Base-by-base conservation (phyloP, 1,140 invertebrate genomes). In the Drosophila guanche region DNA sequence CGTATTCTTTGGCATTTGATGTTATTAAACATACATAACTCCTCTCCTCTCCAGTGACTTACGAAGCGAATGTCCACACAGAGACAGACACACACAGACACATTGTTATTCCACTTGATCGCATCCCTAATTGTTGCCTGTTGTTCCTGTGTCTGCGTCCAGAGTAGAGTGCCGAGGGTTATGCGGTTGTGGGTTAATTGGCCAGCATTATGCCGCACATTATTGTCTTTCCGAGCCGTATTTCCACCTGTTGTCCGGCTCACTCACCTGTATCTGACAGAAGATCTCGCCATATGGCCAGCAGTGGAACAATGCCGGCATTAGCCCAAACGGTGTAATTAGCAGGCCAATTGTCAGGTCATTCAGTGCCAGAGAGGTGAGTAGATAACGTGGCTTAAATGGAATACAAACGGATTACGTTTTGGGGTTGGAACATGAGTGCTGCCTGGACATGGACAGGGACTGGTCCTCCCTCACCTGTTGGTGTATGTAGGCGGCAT, bases 231-330 rank as follows among this genome's bases (percentile, higher is more conserved):
- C 47, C 68, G 43, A 33, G 33, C 59, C 1, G 16, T 20, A 7
- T 5, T 5, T 14, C 51, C 50, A 69, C 65, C 62, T 67, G 61
- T 67, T 55, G 29, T 2, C 20, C 29, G 7, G 0, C 29, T 42
- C 55, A 70, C 90, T 92, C 92, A 97, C 96, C 95, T 97, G 96
- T 91, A 97, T 96, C 92, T 97, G 96, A 92, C 96, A 97, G 90
- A 96, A 94, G 79, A 97, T 94, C 92, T 97, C 96, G 43, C 96
- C 96, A 90, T 96, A 97, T n/a, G 96, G 96, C 96, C 96, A 97
- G 88, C 96, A 97, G 85, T 95, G 95, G 81, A 96, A 95, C 51
- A 97, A 92, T 23, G 96, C 95, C 10, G 96, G 95, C 70, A 96
- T 92, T 78, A 96, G 94, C 29, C 95, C 95, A 81, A 96, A 96